These are phyloP conservation scores for Coelinius sp. DNA, from an alignment of 2,888 invertebrate species.

Conservation along the genomic window DNA sequence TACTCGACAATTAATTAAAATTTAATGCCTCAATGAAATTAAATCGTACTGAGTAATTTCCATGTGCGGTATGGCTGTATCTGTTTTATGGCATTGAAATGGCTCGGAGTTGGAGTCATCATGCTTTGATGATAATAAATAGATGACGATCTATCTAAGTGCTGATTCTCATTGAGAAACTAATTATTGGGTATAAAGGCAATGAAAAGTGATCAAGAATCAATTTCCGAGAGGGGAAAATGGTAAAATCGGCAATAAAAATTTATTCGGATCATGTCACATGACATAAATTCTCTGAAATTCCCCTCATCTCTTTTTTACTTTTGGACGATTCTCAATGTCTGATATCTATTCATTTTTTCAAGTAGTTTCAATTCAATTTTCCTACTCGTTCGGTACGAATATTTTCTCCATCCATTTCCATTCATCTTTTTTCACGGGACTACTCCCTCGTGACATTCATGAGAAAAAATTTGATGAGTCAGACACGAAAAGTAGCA, in stretches of 20 bases:
- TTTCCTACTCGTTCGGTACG: not conserved
- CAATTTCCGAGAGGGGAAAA: not conserved
- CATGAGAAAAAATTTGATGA: constrained; percentile 46
- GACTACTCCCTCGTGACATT: constrained; percentile 31
- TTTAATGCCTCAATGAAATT: constrained; percentile 56
- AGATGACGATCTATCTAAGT: not conserved
- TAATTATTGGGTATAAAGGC: not conserved
- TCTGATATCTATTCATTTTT: not conserved
- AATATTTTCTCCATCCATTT: constrained; percentile 16
- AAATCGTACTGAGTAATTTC: constrained; percentile 44
- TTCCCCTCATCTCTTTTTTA: not conserved
- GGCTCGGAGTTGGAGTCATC: not conserved
- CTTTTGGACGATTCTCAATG: not conserved
- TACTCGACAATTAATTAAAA: constrained; percentile 58
- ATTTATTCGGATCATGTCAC: constrained; percentile 7
- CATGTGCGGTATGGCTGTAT: not conserved
- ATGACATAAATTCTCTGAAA: not conserved
- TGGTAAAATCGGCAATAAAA: not conserved
- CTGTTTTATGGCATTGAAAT: not conserved
- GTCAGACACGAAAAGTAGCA: constrained; percentile 36
- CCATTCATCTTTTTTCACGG: constrained; percentile 4
- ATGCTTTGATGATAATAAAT: not conserved
- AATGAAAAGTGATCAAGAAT: not conserved
- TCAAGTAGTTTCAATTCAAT: not conserved
- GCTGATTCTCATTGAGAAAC: not conserved